phyloP scores from a whole-genome alignment of 2,113 vertebrate genomes.

The Sorex araneus region DNA sequence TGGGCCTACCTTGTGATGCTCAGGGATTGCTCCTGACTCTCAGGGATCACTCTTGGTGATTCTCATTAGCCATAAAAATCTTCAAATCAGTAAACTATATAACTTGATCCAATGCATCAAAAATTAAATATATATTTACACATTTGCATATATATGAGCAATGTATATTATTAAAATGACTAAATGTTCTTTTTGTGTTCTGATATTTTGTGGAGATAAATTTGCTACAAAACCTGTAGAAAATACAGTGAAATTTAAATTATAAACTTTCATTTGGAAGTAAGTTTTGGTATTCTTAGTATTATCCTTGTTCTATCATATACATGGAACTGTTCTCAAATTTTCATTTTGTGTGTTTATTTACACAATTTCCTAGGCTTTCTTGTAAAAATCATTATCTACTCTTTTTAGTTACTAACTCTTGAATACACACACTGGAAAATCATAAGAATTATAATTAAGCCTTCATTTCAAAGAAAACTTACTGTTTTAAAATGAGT shows the following conservation, averaged over 20 bases:
- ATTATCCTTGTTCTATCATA: background rate
- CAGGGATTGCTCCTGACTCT: too few relatives aligned
- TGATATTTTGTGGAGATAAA: background rate
- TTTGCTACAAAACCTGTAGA: background rate
- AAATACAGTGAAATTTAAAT: slow-evolving; percentile 1
- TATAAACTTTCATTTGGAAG: background rate
- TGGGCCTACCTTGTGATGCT: too few relatives aligned
- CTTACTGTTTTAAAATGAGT: slow-evolving; percentile 67
- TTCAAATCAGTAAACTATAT: background rate
- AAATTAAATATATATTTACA: background rate
- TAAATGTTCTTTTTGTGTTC: slow-evolving; percentile 7
- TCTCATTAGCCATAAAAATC: too few relatives aligned
- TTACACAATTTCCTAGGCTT: slow-evolving; percentile 1
- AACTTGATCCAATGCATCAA: background rate
- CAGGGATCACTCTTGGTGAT: too few relatives aligned
- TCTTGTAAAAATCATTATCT: background rate
- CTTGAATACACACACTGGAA: slow-evolving; percentile 74
- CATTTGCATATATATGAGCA: background rate
- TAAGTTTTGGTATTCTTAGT: background rate
- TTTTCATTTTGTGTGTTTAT: slow-evolving; percentile 26
- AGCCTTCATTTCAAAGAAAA: slow-evolving; percentile 69
- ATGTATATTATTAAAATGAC: background rate
- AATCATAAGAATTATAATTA: slow-evolving; percentile 69
- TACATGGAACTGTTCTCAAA: background rate
- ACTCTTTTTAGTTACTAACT: slow-evolving; percentile 60